Base-by-base conservation (phyloP, 2,888 invertebrate genomes). In the Pogonocherus hispidulus region DNA sequence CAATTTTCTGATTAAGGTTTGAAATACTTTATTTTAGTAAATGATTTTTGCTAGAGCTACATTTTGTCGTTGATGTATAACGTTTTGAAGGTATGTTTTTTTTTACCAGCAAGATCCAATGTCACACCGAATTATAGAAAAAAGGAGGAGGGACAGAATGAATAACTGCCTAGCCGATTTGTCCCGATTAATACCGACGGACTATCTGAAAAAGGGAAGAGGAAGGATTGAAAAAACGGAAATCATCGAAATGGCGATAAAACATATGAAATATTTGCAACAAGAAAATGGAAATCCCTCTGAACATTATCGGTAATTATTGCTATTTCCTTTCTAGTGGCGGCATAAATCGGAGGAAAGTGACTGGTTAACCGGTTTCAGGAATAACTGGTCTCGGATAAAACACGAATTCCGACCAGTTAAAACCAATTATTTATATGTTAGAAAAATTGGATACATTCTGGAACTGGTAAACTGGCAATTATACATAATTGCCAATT, bases 61-160 rank as follows among this genome's bases (percentile, higher is more conserved):
- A 54, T 52, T 71, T 67, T 62, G 64, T 57, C 54, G 59, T 71
- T 69, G 67, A 69, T 46, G 64, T 64, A 64, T 65, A 59, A 62
- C 67, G 69, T 64, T 71, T 67, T 69, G 69, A 69, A 52, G 66
- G 69, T 71, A 68, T 72, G 14, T 11, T 52, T 70, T 73, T 70
- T 74, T 70, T 70, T 71, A 23, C 54, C 86, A 93, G 90, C 93
- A 98, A 95, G 97, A 98, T 85, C 97, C 97, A 54, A 91, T 97
- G 91, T 98, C 98, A n/a, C 98, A 98, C 85, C 92, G 98, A 67
- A 97, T 98, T 77, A 98, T 98, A 74, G 98, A 98, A 87, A 98
- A 98, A 85, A 89, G 98, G 52, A 90, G 98, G 35, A 88, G 98
- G 20, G 98, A 98, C 86, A 91, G 98, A 63, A 98, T 98, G 98